These are phyloP conservation scores for Tigriopus japonicus DNA, from an alignment of 1,140 invertebrate species.

Conservation along the genomic window DNA sequence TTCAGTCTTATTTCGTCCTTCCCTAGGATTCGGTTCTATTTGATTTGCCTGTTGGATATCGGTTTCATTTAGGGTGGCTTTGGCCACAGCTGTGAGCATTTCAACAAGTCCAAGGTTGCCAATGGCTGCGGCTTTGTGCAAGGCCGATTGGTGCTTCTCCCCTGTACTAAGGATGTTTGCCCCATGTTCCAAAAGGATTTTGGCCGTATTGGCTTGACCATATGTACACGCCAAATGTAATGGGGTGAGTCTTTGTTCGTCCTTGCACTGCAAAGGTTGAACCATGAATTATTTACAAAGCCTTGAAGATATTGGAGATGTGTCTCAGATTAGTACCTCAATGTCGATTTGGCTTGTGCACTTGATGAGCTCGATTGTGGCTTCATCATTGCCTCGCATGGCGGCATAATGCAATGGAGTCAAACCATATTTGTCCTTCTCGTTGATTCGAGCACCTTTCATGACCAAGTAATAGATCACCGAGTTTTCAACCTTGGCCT, in stretches of 20 bases:
- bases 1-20: too few species aligned
- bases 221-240: slow-evolving; percentile 7
- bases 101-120: background rate
- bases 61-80: too few species aligned
- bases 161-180: slow-evolving; percentile 3
- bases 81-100: background rate
- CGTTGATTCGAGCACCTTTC: slow-evolving; percentile 26
- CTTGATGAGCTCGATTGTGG: slow-evolving; percentile 13
- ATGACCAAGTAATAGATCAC: slow-evolving; percentile 23
- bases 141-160: background rate
- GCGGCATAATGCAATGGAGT: slow-evolving; percentile 31
- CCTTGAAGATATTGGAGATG: too few species aligned
- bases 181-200: background rate
- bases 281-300: background rate
- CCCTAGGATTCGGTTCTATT: too few species aligned
- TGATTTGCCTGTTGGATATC: too few species aligned
- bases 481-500: slow-evolving; percentile 17
- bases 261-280: background rate
- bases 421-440: slow-evolving; percentile 26
- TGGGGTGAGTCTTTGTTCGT: slow-evolving; percentile 5
- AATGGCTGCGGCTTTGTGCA: slow-evolving; percentile 3
- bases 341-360: too few species aligned
- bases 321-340: too few species aligned
- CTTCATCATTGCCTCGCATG: slow-evolving; percentile 29
- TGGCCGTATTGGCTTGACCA: background rate